Conservation (phyloP, 2,797 vertebrate species). For the Myotis vivesi region DNA sequence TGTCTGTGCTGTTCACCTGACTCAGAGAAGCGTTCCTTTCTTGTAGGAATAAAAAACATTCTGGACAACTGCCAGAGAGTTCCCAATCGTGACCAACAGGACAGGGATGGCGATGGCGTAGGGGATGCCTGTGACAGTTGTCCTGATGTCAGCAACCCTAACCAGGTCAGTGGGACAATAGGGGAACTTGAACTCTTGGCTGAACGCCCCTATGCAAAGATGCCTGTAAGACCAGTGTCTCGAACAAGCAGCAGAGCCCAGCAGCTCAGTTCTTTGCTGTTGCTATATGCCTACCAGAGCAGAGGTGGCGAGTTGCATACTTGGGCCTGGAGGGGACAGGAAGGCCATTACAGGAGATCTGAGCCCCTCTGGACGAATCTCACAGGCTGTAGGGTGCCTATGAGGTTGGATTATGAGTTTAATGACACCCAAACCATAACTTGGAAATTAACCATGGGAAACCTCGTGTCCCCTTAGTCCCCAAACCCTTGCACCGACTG, state of each 20-base stretch:
- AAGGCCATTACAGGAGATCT: accelerated
- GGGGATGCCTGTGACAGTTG: constrained; percentile 98
- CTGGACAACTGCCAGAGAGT: constrained; percentile 96
- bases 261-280: neutral
- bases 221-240: neutral
- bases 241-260: neutral
- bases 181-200: neutral
- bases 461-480: neutral
- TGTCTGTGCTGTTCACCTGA: neutral
- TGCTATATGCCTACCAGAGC: neutral
- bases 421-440: neutral
- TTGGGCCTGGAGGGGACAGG: neutral
- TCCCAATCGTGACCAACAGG: constrained; percentile 92
- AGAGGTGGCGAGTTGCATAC: too few relatives aligned
- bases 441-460: neutral
- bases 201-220: neutral
- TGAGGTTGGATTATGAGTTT: neutral
- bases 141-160: constrained; percentile 95
- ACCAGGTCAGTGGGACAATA: constrained; percentile 88
- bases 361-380: neutral
- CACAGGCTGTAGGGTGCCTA: neutral
- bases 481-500: neutral
- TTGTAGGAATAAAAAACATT: constrained; percentile 94
- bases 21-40: constrained; percentile 29
- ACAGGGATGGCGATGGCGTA: constrained; percentile 94